These are phyloP conservation scores for Regulus satrapa DNA, from an alignment of 2,113 vertebrate genomes.

Conservation along the genomic window DNA sequence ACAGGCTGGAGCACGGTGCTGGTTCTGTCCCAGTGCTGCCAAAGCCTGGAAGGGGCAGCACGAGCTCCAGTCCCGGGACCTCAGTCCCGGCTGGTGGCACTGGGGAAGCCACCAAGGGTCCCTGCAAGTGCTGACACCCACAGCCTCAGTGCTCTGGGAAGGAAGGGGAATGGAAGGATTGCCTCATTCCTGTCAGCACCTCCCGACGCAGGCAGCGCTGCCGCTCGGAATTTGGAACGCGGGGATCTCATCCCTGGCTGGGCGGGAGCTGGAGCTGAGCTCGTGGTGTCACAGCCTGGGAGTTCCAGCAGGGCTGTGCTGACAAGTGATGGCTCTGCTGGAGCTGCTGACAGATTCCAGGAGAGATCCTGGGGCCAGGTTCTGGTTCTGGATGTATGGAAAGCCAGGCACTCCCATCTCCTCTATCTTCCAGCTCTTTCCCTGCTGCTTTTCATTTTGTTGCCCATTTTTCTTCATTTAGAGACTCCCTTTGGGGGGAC, in stretches of 20 bases:
- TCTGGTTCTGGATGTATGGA: neutral
- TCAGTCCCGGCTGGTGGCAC: neutral
- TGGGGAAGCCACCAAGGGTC: neutral
- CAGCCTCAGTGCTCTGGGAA: neutral
- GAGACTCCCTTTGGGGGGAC: neutral
- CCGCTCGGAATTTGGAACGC: neutral
- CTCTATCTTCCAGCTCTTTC: neutral
- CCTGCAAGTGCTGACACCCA: neutral
- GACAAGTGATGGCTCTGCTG: neutral
- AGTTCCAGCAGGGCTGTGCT: neutral
- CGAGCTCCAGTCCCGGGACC: neutral
- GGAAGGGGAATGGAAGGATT: neutral
- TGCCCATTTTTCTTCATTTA: neutral
- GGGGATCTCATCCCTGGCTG: neutral
- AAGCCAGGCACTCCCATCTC: neutral
- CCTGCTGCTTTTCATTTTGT: neutral
- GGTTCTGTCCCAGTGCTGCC: neutral
- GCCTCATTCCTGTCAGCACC: neutral
- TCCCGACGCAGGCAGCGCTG: neutral
- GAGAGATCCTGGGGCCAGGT: neutral
- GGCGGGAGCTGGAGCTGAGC: neutral
- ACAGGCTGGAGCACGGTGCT: neutral
- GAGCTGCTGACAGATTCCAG: neutral
- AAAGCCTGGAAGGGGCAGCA: accelerated
- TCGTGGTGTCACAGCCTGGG: neutral